Percentiles rank a stretch among this genome's conserved stretches.
phyloP scores from a whole-genome alignment of 92 coral and sea anemone genomes.

The Zoanthus gigantus region DNA sequence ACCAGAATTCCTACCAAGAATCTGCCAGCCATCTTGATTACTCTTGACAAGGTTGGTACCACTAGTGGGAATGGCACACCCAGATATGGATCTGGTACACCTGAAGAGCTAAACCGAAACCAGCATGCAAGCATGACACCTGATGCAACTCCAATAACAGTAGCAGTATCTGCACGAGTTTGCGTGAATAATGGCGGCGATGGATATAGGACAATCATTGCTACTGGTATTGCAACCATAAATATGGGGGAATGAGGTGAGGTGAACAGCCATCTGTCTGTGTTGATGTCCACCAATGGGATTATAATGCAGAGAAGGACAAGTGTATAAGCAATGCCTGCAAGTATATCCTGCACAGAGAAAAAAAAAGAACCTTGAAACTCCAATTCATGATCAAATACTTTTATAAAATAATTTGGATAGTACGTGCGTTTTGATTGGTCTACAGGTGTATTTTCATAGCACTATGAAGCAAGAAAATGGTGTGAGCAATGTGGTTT shows the following conservation, averaged over 20 bases:
- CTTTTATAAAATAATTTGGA: too few species aligned
- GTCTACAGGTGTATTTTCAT: too few species aligned
- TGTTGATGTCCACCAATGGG: slow-evolving; percentile 71
- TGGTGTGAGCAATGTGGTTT: too few species aligned
- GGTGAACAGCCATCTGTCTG: slow-evolving; percentile 81
- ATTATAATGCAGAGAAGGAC: slow-evolving; percentile 71
- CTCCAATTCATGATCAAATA: too few species aligned
- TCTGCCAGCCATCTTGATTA: slow-evolving; percentile 76
- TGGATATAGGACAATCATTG: slow-evolving; percentile 85
- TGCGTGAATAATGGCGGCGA: slow-evolving; percentile 84
- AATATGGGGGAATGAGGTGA: slow-evolving; percentile 89
- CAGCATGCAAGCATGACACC: slow-evolving; percentile 84
- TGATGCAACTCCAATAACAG: slow-evolving; percentile 77
- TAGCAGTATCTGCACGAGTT: slow-evolving; percentile 90
- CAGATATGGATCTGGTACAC: slow-evolving; percentile 75
- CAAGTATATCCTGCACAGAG: slow-evolving; percentile 82
- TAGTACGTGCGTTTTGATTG: too few species aligned
- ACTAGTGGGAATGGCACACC: slow-evolving; percentile 73
- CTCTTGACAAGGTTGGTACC: slow-evolving; percentile 70
- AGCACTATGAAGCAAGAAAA: too few species aligned
- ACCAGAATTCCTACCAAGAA: slow-evolving; percentile 80
- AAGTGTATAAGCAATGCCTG: slow-evolving; percentile 75
- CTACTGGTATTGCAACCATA: slow-evolving; percentile 74
- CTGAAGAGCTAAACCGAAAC: slow-evolving; percentile 67
- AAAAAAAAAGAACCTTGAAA: neutral